Evolutionary conservation across 2,888 invertebrate genomes (phyloP).

Genomic region (Desoria tigrina): DNA sequence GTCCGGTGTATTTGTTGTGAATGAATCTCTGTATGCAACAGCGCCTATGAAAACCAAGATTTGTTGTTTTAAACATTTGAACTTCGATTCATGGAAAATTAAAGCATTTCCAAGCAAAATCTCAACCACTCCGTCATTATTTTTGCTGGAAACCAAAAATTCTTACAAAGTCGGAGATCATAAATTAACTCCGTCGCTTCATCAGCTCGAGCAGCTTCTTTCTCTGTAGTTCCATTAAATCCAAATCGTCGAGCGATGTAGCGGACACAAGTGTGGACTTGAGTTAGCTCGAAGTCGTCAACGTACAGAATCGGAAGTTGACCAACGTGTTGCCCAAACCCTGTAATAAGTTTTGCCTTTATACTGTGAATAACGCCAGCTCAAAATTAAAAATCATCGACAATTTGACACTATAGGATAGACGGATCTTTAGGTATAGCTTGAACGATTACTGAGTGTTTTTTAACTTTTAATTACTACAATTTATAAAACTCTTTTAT

Average conservation of each 20-base stretch:
- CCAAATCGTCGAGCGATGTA: slow-evolving; percentile 30
- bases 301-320: slow-evolving; percentile 30
- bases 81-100: neutral
- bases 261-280: slow-evolving; percentile 29
- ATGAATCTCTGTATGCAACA: slow-evolving; percentile 29
- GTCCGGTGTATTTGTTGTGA: slow-evolving; percentile 29
- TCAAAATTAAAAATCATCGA: too few relatives aligned
- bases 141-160: neutral
- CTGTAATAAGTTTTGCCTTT: too few relatives aligned
- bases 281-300: slow-evolving; percentile 30
- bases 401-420: too few relatives aligned
- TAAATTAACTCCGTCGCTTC: slow-evolving; percentile 34
- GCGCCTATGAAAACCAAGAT: slow-evolving; percentile 13
- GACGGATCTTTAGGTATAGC: neutral
- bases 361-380: too few relatives aligned
- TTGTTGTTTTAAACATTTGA: neutral
- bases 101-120: too few relatives aligned
- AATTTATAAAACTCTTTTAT: too few relatives aligned
- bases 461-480: too few relatives aligned
- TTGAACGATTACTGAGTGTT: too few relatives aligned
- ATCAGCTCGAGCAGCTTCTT: slow-evolving; percentile 32
- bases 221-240: slow-evolving; percentile 30
- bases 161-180: slow-evolving; percentile 30
- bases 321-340: slow-evolving; percentile 27
- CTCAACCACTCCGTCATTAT: neutral